phyloP scores from a whole-genome alignment of 2,113 vertebrate genomes.

The Barnardius zonarius region DNA sequence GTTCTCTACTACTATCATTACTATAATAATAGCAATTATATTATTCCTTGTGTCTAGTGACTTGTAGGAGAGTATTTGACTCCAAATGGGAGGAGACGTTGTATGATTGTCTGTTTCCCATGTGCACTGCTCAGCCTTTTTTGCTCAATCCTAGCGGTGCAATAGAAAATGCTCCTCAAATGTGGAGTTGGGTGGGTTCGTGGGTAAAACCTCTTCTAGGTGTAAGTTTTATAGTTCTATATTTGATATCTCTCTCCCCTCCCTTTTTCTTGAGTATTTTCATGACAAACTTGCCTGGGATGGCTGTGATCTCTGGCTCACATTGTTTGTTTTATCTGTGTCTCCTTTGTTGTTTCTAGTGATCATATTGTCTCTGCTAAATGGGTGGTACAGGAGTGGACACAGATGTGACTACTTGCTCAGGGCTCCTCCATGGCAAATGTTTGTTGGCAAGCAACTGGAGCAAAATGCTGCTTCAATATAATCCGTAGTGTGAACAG shows the following conservation, averaged over 20 bases:
- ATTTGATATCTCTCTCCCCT: neutral
- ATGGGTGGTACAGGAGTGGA: constrained; percentile 68
- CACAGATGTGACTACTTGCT: constrained; percentile 32
- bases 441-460: constrained; percentile 62
- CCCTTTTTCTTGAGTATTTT: constrained; percentile 6
- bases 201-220: constrained; percentile 7
- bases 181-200: constrained; percentile 38
- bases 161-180: constrained; percentile 29
- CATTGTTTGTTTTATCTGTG: constrained; percentile 46
- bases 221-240: constrained; percentile 27
- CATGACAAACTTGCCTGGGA: constrained; percentile 47
- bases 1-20: constrained; percentile 44
- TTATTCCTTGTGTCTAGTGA: constrained; percentile 10
- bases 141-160: neutral
- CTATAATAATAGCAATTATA: neutral
- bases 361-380: constrained; percentile 75
- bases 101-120: constrained; percentile 10
- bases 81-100: constrained; percentile 31
- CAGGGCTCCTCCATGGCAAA: constrained; percentile 44
- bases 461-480: constrained; percentile 25
- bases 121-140: constrained; percentile 15
- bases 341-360: constrained; percentile 76
- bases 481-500: neutral
- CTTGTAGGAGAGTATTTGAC: neutral
- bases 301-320: neutral